Base-by-base conservation (phyloP, 2,888 invertebrate genomes). In the Pasiphila rectangulata region DNA sequence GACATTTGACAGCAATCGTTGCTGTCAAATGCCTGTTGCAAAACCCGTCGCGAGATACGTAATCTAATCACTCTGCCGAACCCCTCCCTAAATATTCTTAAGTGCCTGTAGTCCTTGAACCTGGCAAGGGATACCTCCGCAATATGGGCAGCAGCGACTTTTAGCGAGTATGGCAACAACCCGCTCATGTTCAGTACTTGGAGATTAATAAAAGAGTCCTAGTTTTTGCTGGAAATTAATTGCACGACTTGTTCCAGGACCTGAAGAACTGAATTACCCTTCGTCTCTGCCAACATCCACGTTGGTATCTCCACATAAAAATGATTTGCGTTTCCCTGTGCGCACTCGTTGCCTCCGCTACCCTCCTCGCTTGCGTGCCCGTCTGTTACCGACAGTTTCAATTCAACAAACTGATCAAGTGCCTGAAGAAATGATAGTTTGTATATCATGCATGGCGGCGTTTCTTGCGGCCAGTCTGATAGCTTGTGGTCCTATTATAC, bases 261-360 rank as follows among this genome's bases (percentile, higher is more conserved):
- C 9, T 0, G 5, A 10, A 4, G 4, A 3, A 4, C 0, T 10
- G 29, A 30, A 19, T 34, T 36, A 34, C n/a, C 5, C 25, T 15
- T 17, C 30, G n/a, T 23, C 12, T 10, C 13, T 9, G 17, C n/a
- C 17, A 27, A 46, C 15, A 34, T 25, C 34, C 58, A 51, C 15
- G 4, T 6, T 30, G 16, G n/a, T 4, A n/a, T 1, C 6, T 6
- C 17, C 32, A 32, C 17, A 1, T 21, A 4, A 74, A 78, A 56
- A 86, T 86, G 86, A 81, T 85, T 79, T 85, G 85, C 74, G 70
- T 84, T 56, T 85, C 86, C 1, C 50, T 83, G 48, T 83, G 79
- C 54, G 80, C 81, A 46, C 64, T 86, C 54, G 76, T 85, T 42
- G 83, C 83, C 1, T 80, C 85, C 21, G 83, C 83, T 21, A 70